A percentile compares a stretch with the other conserved stretches of the same genome.
Evolutionary conservation across 1,140 invertebrate species (phyloP).

Genomic region (Physella acuta): DNA sequence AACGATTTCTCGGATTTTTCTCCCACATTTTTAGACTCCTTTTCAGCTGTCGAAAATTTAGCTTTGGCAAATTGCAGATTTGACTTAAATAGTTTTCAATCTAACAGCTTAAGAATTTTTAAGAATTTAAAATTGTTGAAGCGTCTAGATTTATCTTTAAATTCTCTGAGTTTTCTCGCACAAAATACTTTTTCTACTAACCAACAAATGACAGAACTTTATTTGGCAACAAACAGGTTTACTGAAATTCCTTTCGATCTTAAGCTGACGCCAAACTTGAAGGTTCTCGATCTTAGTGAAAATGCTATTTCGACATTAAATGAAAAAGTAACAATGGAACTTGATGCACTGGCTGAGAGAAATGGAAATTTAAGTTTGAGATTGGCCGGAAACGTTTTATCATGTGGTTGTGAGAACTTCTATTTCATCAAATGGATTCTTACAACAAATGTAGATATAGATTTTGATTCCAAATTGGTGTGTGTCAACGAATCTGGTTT

Average conservation of each 20-base stretch:
- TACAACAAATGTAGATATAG: no score
- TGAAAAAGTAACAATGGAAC: neutral
- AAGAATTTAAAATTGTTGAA: neutral
- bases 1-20: neutral
- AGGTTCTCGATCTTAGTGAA: neutral
- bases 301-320: slow-evolving; percentile 2
- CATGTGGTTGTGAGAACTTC: no score
- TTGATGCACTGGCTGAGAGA: neutral
- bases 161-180: neutral
- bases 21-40: neutral
- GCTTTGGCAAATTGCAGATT: neutral
- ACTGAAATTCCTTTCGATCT: slow-evolving; percentile 14
- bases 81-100: neutral
- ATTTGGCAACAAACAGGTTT: slow-evolving; percentile 1
- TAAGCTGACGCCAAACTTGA: slow-evolving; percentile 1
- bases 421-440: no score
- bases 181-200: slow-evolving; percentile 6
- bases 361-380: neutral
- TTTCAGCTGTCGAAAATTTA: neutral
- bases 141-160: neutral
- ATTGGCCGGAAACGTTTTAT: no score
- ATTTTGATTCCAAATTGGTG: no score
- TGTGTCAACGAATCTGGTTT: no score
- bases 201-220: neutral
- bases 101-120: neutral